Conservation (phyloP, 2,888 invertebrate genomes). For the Phyllotreta striolata region DNA sequence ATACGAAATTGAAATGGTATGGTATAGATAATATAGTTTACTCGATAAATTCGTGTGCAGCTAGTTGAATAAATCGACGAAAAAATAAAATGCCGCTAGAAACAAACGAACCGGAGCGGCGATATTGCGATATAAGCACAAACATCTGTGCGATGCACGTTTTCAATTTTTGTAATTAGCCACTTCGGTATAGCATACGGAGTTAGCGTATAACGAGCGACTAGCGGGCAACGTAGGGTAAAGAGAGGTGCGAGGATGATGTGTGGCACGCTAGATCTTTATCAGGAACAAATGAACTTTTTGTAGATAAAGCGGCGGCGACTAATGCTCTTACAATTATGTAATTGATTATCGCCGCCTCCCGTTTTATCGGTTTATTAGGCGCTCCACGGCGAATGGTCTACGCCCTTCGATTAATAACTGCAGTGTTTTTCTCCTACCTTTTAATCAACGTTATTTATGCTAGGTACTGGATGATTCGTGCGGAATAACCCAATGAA, state of each 20-base stretch:
- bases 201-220: not conserved
- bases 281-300: slow-evolving; percentile 47
- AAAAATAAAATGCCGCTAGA: not conserved
- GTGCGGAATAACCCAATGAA: too few relatives aligned
- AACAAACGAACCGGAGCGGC: not conserved
- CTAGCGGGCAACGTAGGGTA: not conserved
- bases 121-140: not conserved
- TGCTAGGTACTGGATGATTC: too few relatives aligned
- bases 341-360: slow-evolving; percentile 40
- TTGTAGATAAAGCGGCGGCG: slow-evolving; percentile 40
- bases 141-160: slow-evolving; percentile 8
- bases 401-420: slow-evolving; percentile 10
- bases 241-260: slow-evolving; percentile 50
- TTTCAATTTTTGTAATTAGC: slow-evolving; percentile 50
- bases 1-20: too few relatives aligned
- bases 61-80: too few relatives aligned
- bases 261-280: slow-evolving; percentile 49
- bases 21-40: too few relatives aligned
- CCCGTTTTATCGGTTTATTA: slow-evolving; percentile 14
- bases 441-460: too few relatives aligned
- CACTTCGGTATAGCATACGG: not conserved
- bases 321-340: slow-evolving; percentile 38
- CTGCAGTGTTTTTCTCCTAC: too few relatives aligned
- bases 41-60: too few relatives aligned
- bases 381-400: slow-evolving; percentile 2